A percentile compares a stretch with the other conserved stretches of the same genome.
Conservation (phyloP, 2,888 invertebrate species). For the Athetis lepigone region DNA sequence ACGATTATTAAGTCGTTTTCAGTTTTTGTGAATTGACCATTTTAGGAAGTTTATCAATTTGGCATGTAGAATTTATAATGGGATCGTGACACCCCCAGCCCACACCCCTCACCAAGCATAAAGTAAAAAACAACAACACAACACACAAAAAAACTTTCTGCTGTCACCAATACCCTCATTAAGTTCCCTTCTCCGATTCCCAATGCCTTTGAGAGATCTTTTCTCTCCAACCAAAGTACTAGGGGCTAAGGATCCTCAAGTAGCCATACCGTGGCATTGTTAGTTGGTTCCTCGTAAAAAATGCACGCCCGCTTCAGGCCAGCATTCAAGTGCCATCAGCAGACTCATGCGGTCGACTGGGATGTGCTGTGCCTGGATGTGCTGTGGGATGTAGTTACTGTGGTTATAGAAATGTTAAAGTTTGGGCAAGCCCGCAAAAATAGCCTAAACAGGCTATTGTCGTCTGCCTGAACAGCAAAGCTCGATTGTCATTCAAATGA, state of each 20-base stretch:
- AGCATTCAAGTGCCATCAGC: constrained; percentile 67
- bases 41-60: too few species aligned
- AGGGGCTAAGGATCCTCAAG: constrained; percentile 56
- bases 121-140: neutral
- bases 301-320: constrained; percentile 63
- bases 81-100: too few species aligned
- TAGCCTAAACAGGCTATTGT: too few species aligned
- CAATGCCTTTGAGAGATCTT: constrained; percentile 31
- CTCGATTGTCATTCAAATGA: too few species aligned
- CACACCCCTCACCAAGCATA: too few species aligned
- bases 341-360: constrained; percentile 53
- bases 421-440: too few species aligned
- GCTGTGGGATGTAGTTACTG: too few species aligned
- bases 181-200: constrained; percentile 17
- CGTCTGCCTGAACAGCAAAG: too few species aligned
- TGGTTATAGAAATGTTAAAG: too few species aligned
- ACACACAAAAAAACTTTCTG: neutral
- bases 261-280: constrained; percentile 61
- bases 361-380: constrained; percentile 29
- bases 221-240: constrained; percentile 37
- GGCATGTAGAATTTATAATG: too few species aligned
- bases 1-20: too few species aligned
- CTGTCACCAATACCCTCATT: constrained; percentile 33
- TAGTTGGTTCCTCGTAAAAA: constrained; percentile 68
- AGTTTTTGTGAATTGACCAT: too few species aligned